Conservation (phyloP, 2,797 vertebrate genomes). For the Pelobates cultripes region DNA sequence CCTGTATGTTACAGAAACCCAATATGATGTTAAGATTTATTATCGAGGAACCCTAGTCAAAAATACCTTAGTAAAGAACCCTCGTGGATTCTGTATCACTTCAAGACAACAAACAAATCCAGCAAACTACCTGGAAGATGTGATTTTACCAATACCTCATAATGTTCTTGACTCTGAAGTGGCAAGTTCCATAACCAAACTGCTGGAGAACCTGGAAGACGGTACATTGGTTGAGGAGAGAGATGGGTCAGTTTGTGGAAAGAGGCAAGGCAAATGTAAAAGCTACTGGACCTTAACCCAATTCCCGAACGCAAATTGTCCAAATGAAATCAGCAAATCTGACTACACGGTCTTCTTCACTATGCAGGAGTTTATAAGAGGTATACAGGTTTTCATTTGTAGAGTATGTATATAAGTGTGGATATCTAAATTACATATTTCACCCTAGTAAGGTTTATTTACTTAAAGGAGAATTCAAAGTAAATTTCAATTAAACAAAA, state of each 20-base stretch:
- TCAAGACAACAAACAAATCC: slow-evolving; percentile 59
- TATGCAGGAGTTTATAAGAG: slow-evolving; percentile 72
- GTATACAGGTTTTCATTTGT: slow-evolving; percentile 60
- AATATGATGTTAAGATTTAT: slow-evolving; percentile 75
- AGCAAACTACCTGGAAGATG: slow-evolving; percentile 62
- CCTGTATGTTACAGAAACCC: slow-evolving; percentile 65
- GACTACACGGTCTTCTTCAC: slow-evolving; percentile 65
- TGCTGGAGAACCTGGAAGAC: slow-evolving; percentile 72
- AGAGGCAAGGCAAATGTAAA: slow-evolving; percentile 72
- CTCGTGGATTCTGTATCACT: slow-evolving; percentile 74
- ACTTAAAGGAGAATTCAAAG: too few relatives aligned
- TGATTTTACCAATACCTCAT: slow-evolving; percentile 72
- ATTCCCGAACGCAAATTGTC: slow-evolving; percentile 62
- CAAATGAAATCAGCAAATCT: slow-evolving; percentile 73
- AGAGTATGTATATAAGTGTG: too few relatives aligned
- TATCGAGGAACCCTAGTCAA: slow-evolving; percentile 79
- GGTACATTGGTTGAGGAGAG: slow-evolving; percentile 74
- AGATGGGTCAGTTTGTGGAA: slow-evolving; percentile 64
- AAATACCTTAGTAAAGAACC: slow-evolving; percentile 69
- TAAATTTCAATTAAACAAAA: too few relatives aligned
- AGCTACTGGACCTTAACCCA: slow-evolving; percentile 79
- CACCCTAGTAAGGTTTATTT: too few relatives aligned
- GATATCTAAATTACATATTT: too few relatives aligned
- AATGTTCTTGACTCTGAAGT: slow-evolving; percentile 68
- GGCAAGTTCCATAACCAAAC: slow-evolving; percentile 64